Evolutionary conservation across 2,113 vertebrate species (phyloP), one percentile per base, ranked within the genome.

Genomic region (Uropsilus gracilis): DNA sequence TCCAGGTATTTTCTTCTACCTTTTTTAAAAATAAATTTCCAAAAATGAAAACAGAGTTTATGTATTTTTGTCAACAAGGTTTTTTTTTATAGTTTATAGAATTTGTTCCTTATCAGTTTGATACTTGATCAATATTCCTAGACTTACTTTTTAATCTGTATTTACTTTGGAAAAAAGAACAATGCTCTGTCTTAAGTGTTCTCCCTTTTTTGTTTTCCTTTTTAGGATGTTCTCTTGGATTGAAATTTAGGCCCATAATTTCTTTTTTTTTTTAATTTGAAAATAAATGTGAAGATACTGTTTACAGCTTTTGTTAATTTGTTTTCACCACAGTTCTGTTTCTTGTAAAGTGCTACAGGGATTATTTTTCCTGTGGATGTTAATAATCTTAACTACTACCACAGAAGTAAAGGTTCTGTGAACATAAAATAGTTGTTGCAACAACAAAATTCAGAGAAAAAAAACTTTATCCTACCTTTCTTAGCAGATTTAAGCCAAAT

Each of bases 321-420:
- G 97, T 98, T 96, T 98, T 98, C 98, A 98, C 98, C 96, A 96
- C 98, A 98, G 98, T 98, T 98, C 97, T 96, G 95, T 98, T 98
- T 98, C 98, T 98, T 99, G 97, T 98, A 97, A 97, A 98, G 98
- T 98, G 97, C 98, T 98, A 96, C 97, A 96, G 98, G 97, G 98
- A 97, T 98, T 98, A 59, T 73, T 95, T 91, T 94, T 98, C 93
- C 97, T 98, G 98, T 99, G 98, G 98, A 98, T 98, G 98, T 98
- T 98, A 86, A 97, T 98, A 98, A 98, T 98, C 98, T 98, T 98
- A 98, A 98, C n/a, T 98, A 97, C 97, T 98, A 98, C 98, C 98
- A 98, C 98, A 98, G 98, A 98, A 98, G 64, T 87, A 98, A 98
- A 98, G 98, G 97, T 97, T 98, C 96, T 98, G 98, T 99, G 99